Evolutionary conservation across 2,888 invertebrate genomes (phyloP), one percentile per base, ranked within the genome.

Genomic region (Eupelmus urozonus): DNA sequence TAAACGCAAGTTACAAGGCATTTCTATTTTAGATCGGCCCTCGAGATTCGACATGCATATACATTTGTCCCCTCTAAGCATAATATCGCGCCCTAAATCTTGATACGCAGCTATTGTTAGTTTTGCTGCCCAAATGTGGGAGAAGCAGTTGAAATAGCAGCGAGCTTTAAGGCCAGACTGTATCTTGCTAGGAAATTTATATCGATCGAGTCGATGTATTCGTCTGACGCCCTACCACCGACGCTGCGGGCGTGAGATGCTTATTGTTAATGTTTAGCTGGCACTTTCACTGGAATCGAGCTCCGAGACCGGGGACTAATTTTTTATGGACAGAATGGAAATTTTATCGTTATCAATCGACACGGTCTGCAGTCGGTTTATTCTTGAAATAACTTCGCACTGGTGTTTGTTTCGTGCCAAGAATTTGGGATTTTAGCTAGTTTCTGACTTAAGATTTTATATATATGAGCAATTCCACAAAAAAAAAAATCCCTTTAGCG

Each of bases 71-170:
- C 62, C 51, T 53, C 23, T 11, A 16, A 2, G 29, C 3, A n/a
- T 51, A 60, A 42, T 53, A 72, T 62, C 62, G 40, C 27, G 63
- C 63, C 40, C 62, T 40, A 62, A 62, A 72, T 72, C 72, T 72
- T 20, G 42, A 53, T 42, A 18, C 7, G 40, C 18, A 63, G 42
- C 62, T 63, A 63, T 72, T 62, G 53, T 72, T 63, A 51, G 53
- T 53, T 40, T 63, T 63, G 62, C 49, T 63, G 7, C 53, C 53
- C n/a, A 72, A 72, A 72, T 23, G 25, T 18, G 25, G 34, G 23
- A 63, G 62, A 45, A 45, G n/a, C n/a, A n/a, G n/a, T n/a, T n/a
- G n/a, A n/a, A n/a, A 57, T 0, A n/a, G 29, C 29, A 42, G 7
- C 40, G 25, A 55, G 53, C 51, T 51, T 51, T 62, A 23, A n/a